Conservation (phyloP, 2,113 vertebrate genomes). For the Melozone crissalis region DNA sequence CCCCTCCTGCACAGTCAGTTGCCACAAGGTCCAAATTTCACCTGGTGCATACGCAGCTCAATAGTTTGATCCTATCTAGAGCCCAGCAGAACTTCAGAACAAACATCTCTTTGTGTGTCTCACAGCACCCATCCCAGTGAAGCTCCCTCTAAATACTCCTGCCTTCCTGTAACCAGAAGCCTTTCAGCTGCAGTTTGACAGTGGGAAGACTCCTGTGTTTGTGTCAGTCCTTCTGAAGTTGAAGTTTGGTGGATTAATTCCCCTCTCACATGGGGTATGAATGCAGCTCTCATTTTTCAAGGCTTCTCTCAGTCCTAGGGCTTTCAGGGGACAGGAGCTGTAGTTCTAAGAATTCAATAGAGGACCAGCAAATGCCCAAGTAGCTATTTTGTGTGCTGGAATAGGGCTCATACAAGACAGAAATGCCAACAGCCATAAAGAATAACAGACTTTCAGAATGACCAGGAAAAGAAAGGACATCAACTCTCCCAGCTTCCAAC, state of each 20-base stretch:
- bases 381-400: neutral
- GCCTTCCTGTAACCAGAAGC: neutral
- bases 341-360: neutral
- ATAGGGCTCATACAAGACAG: neutral
- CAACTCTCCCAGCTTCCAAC: neutral
- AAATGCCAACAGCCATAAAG: neutral
- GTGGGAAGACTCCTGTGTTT: neutral
- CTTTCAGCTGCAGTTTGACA: neutral
- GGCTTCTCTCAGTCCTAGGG: neutral
- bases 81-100: neutral
- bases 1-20: neutral
- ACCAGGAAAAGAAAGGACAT: neutral
- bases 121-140: neutral
- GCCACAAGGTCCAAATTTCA: neutral
- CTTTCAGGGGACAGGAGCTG: neutral
- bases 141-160: neutral
- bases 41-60: neutral
- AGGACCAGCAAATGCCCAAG: neutral
- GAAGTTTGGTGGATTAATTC: neutral
- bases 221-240: neutral
- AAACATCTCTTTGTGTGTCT: neutral
- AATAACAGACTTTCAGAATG: neutral
- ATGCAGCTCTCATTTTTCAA: neutral
- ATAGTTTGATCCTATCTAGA: neutral
- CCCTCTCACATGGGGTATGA: neutral